Base-by-base conservation (phyloP, 2,797 vertebrate genomes). In the Myotis myotis region DNA sequence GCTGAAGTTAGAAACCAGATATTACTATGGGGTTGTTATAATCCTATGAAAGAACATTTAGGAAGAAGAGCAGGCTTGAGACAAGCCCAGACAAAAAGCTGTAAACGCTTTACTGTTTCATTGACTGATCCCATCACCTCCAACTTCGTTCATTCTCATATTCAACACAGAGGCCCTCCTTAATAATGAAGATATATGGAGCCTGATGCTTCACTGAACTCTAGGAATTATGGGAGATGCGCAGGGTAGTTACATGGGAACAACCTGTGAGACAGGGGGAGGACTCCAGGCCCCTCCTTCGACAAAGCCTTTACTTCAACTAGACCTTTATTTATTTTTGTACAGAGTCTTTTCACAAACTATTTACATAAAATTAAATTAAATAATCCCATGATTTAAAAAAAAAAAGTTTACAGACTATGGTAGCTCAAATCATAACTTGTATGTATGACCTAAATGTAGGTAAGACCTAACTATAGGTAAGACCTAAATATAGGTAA, bases 401-500 rank as follows among this genome's bases (percentile, higher is more conserved):
- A 49, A 80, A 49, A 80, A 75, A 44, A 51, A 6, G 4, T 33
- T 51, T 90, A 11, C 33, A 60, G 13, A 36, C 11, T 64, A 81
- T 72, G 53, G 19, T 51, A 19, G 6, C 16, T 23, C 19, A 85
- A 78, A 94, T 81, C 84, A 55, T 66, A 78, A 72, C 6, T 64
- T 33, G 89, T 90, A 92, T 74, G 83, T 90, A 84, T 81, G 85
- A 70, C 28, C 38, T 75, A 91, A 94, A 76, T 90, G 13, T 36
- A 60, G 11, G 10, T 57, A 57, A 57, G 55, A 57, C 55, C 23
- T 57, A 57, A 57, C 23, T 57, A 57, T 25, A 57, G 55, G 23
- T 60, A 91, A 91, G 17, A 85, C 12, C 38, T 84, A 92, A 95
- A 83, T 89, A 89, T 62, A 96, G 3, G 5, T n/a, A 90, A 87